Evolutionary conservation across 1,140 invertebrate species (phyloP), one percentile per base, ranked within the genome.

Genomic region (Drosophila nasuta): DNA sequence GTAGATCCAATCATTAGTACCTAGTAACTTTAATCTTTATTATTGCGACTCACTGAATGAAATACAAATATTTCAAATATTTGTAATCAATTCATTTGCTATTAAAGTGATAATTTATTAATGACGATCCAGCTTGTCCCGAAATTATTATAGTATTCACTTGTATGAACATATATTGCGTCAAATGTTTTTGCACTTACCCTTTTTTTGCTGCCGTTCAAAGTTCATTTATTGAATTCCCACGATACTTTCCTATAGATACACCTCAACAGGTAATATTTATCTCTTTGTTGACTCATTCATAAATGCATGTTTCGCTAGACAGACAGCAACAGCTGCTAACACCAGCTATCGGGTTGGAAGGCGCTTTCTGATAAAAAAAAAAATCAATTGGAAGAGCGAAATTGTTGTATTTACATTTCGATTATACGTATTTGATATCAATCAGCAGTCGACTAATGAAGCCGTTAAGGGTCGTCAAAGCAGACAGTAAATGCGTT

Each of bases 371-470:
- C 35, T 43, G 64, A 60, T 73, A 67, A 73, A 33, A 49, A 73
- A 33, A 49, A 13, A 17, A 51, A 63, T 52, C 67, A 64, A 65
- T 28, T 41, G 17, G 2, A 46, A 28, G n/a, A 52, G 43, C 41
- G 28, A 30, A 51, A 45, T 43, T 35, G 54, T 43, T 64, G 7
- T 56, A 65, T 48, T 30, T 68, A 62, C 20, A 52, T 69, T 57
- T 33, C 33, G 15, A 63, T 57, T 64, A 15, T 28, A 28, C 41
- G 17, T 54, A 49, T 28, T 66, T 41, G 25, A 6, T 70, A 64
- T 63, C 41, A 75, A 75, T 75, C 51, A 69, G 62, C 52, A 56
- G 43, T 25, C 52, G 38, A 43, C 46, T 8, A n/a, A 20, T 62
- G 51, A 49, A 63, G 45, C 57, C 58, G 28, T 63, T 69, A 41